Base-by-base conservation (phyloP, 2,113 vertebrate genomes). In the Cinclus mexicanus region DNA sequence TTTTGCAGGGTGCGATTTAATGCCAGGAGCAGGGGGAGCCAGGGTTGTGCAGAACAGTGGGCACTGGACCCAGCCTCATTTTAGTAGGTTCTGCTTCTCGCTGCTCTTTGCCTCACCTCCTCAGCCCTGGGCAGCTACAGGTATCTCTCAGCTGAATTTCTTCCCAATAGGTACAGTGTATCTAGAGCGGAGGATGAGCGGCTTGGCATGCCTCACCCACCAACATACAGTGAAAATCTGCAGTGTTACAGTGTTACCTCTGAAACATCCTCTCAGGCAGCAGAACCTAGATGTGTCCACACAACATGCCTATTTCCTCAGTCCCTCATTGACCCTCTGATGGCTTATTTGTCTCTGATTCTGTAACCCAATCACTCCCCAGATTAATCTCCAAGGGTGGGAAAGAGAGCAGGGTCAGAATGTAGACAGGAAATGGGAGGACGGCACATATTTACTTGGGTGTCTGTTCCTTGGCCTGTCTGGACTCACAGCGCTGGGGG, bases 361-460 rank as follows among this genome's bases (percentile, higher is more conserved):
- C 85, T 91, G 61, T 70, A 96, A 96, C 18, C 49, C 44, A 93
- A 8, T 90, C 12, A 2, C 35, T 96, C 95, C 92, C 93, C 37
- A 92, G 95, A 95, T 90, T 72, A 71, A 96, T 95, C 64, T 93
- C 53, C 0, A 1, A 95, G 86, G 80, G 92, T 97, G 93, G 90
- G 94, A 96, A 96, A 92, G 86, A 86, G 47, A 97, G 44, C 60
- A 41, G 80, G 64, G 76, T 90, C 76, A 96, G 88, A 65, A 75
- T 71, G 65, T 44, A 90, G 90, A 87, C 88, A 82, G 92, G 96
- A 96, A 96, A 92, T 78, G 90, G 85, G 80, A 96, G 69, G 76
- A 83, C 76, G 5, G 69, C 7, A 4, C 10, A 9, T 88, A 26
- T 71, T 95, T 81, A 90, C 71, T 92, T 87, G 95, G 31, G 90